Conservation (phyloP, 2,888 invertebrate genomes). For the Protula sp. region DNA sequence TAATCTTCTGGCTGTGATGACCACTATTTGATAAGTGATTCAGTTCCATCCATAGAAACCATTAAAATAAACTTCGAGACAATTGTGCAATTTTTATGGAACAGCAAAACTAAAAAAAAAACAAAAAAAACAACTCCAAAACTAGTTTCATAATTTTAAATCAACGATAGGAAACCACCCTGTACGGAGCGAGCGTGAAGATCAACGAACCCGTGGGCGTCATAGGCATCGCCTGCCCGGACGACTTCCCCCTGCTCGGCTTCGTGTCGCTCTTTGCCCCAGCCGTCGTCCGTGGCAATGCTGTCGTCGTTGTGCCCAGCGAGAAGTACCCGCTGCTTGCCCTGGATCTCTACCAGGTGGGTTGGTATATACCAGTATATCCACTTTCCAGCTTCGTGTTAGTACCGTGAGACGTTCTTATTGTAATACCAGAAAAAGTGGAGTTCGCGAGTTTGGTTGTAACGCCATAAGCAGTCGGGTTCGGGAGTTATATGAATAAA, state of each 20-base stretch:
- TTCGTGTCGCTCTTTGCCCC: slow-evolving; percentile 54
- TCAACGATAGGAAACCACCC: slow-evolving; percentile 49
- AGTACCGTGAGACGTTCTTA: no score
- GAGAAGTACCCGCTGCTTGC: slow-evolving; percentile 51
- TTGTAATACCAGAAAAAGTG: no score
- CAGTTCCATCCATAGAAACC: no score
- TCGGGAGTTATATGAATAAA: neutral
- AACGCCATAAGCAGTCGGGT: neutral
- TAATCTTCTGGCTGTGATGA: no score
- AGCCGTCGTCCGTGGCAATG: slow-evolving; percentile 53
- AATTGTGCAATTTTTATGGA: no score
- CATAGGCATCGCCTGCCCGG: slow-evolving; percentile 54
- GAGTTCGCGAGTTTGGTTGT: neutral
- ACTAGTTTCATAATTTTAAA: no score
- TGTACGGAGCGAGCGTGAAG: slow-evolving; percentile 52
- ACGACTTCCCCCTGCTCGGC: slow-evolving; percentile 50
- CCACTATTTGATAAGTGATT: no score
- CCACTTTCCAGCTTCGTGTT: no score
- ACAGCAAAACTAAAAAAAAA: no score
- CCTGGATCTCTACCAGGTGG: slow-evolving; percentile 53
- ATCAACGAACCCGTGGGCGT: slow-evolving; percentile 55
- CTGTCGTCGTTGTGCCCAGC: slow-evolving; percentile 53
- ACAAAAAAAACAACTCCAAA: no score
- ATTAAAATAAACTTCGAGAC: no score
- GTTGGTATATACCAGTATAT: neutral